phyloP scores from a whole-genome alignment of 2,113 vertebrate species.

The Lipophrys pholis region DNA sequence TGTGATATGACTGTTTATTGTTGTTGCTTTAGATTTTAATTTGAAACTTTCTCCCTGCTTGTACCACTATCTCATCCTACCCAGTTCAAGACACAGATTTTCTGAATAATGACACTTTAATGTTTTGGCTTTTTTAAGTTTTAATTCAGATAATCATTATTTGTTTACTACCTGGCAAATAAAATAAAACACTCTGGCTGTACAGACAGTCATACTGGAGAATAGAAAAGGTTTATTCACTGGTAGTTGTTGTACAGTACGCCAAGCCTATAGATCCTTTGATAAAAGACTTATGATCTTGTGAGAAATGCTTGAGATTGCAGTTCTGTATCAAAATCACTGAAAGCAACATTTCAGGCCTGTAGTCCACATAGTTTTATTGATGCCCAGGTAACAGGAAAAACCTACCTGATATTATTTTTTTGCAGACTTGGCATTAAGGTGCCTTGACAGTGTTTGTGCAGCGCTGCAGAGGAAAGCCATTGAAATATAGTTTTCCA shows the following conservation, averaged over 20 bases:
- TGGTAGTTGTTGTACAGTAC: neutral
- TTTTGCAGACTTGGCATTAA: slow-evolving; percentile 3
- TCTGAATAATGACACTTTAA: too few species aligned
- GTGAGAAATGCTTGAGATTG: neutral
- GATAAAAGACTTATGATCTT: neutral
- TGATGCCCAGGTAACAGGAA: slow-evolving; percentile 23
- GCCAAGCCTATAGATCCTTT: neutral
- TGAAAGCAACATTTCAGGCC: slow-evolving; percentile 11
- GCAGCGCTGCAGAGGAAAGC: slow-evolving; percentile 32
- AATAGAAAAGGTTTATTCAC: too few species aligned
- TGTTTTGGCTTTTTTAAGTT: too few species aligned
- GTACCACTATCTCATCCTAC: too few species aligned
- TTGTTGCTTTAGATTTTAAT: too few species aligned
- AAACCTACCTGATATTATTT: slow-evolving; percentile 30
- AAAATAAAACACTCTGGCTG: too few species aligned
- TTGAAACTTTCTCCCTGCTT: too few species aligned
- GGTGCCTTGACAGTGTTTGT: slow-evolving; percentile 36
- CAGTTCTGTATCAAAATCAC: slow-evolving; percentile 2
- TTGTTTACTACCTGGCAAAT: too few species aligned
- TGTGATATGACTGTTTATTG: too few species aligned
- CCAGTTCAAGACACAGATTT: too few species aligned
- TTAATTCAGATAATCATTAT: too few species aligned
- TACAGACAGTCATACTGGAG: too few species aligned
- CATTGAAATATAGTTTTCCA: slow-evolving; percentile 66
- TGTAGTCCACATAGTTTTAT: slow-evolving; percentile 16